Base-by-base conservation (phyloP, 2,113 vertebrate species). In the Scartelaos histophorus region DNA sequence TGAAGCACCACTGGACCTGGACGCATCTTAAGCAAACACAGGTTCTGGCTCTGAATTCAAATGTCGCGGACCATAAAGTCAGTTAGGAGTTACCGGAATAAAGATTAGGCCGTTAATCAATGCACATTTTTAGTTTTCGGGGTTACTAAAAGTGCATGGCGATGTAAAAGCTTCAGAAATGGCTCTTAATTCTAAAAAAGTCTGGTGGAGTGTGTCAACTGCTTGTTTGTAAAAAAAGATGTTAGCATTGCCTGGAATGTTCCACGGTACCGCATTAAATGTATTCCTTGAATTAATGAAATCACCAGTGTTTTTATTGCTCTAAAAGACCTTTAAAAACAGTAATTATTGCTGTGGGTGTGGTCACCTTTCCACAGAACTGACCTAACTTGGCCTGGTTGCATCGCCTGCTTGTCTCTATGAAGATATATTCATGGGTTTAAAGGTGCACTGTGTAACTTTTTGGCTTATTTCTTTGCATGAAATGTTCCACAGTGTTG, bases 11-110 rank as follows among this genome's bases (percentile, higher is more conserved):
- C 7, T 38, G 61, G 61, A 64, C 61, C 17, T 64, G 61, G 61
- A 34, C 17, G 61, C 17, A 21, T 64, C 29, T 43, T 64, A 38
- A 35, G n/a, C 34, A 64, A 64, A 64, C 17, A 64, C 61, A 64
- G 61, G 58, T 34, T 61, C 34, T 61, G 58, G 24, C 58, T 61
- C 13, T 34, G 25, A 34, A 61, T 61, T 34, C 58, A 17, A 61
- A 29, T 34, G 58, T 61, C 34, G 25, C 25, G 43, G 61, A 34
- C 61, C 61, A 64, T 19, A 38, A 43, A 64, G 61, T 64, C 34
- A 43, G 15, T 61, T 64, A 64, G 19, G 61, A 64, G 17, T 38
- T 38, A 64, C 61, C 9, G 34, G 34, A 7, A 64, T 38, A 64
- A 64, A 43, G 61, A 64, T 64, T 19, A 38, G 34, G 34, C 43